A percentile compares a stretch with the other conserved stretches of the same genome.
Evolutionary conservation across 2,888 invertebrate species (phyloP).

Genomic region (Epirrita christyi): DNA sequence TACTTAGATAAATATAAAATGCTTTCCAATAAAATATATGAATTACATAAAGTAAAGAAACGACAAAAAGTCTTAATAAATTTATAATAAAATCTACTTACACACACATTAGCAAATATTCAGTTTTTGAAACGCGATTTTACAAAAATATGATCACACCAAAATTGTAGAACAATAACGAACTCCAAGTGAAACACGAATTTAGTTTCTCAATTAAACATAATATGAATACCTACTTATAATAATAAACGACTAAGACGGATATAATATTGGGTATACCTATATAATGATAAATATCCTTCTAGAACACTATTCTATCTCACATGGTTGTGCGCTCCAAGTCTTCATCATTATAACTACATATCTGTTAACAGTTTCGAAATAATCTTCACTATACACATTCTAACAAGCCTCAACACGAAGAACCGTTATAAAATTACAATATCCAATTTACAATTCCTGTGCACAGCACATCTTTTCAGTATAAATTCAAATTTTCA

Average conservation of each 20-base stretch:
- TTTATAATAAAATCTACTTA: constrained; percentile 11
- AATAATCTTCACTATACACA: constrained; percentile 31
- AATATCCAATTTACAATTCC: constrained; percentile 30
- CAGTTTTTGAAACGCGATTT: constrained; percentile 4
- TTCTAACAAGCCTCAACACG: constrained; percentile 15
- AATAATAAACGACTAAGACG: constrained; percentile 40
- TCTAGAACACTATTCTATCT: constrained; percentile 67
- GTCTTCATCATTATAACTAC: constrained; percentile 58
- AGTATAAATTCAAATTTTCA: constrained; percentile 30
- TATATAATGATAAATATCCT: constrained; percentile 55
- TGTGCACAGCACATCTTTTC: constrained; percentile 11
- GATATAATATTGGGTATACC: constrained; percentile 29
- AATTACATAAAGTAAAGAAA: constrained; percentile 1
- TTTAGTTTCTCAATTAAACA: constrained; percentile 8
- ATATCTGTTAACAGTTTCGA: constrained; percentile 20
- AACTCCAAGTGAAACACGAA: no score
- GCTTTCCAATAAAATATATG: neutral
- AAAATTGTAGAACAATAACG: no score
- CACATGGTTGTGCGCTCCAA: constrained; percentile 82
- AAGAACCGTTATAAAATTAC: constrained; percentile 6
- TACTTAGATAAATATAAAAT: constrained; percentile 1
- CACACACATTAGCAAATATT: neutral
- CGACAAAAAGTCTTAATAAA: constrained; percentile 5
- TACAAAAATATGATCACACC: neutral
- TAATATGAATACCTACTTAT: constrained; percentile 34